Conservation (phyloP, 2,113 vertebrate genomes). For the Dicrurus megarhynchus region DNA sequence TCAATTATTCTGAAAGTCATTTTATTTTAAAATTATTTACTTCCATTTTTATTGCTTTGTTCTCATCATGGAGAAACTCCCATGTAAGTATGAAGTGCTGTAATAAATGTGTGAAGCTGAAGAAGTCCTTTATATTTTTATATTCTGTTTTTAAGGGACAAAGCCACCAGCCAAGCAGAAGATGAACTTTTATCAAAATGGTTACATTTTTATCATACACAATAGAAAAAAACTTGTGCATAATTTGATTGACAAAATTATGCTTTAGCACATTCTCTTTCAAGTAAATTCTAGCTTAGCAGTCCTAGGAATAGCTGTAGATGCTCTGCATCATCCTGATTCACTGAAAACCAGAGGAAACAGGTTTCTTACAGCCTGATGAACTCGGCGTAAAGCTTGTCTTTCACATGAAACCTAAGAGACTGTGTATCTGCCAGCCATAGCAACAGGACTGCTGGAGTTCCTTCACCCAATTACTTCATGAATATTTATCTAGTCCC, state of each 20-base stretch:
- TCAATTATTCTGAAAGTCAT: not conserved
- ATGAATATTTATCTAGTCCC: not conserved
- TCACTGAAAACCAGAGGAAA: not conserved
- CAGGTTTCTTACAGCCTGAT: not conserved
- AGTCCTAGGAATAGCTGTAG: not conserved
- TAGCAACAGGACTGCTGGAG: not conserved
- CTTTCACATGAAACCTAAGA: not conserved
- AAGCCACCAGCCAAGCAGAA: not conserved
- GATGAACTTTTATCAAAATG: not conserved
- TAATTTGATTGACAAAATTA: not conserved
- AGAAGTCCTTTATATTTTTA: not conserved
- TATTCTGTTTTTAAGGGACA: not conserved
- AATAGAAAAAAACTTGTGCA: not conserved
- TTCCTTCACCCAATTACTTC: not conserved
- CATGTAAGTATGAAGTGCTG: not conserved
- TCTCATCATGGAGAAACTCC: not conserved
- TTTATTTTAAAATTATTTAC: not conserved
- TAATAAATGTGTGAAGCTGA: not conserved
- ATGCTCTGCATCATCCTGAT: not conserved
- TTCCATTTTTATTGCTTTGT: not conserved
- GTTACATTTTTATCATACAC: not conserved
- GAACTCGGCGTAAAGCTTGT: not conserved
- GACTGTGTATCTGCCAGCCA: not conserved
- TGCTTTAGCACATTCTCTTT: not conserved
- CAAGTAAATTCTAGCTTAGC: not conserved